Conservation (phyloP, 2,888 invertebrate species). For the Trissolcus japonicus region DNA sequence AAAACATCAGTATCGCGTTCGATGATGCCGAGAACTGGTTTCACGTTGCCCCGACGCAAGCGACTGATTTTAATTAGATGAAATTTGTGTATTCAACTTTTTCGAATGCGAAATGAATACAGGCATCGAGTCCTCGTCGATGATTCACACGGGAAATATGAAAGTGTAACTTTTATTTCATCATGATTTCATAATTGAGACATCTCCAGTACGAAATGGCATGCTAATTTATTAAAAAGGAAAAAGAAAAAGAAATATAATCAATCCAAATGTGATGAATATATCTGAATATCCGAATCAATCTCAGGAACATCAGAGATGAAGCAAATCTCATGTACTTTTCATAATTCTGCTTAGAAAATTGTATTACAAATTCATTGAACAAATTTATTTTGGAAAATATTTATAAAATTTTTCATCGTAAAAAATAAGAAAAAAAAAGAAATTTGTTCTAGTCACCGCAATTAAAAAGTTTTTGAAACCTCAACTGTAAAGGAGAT, state of each 20-base stretch:
- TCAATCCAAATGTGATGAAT: too few relatives aligned
- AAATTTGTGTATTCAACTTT: conserved; percentile 21
- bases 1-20: conserved; percentile 23
- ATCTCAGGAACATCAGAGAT: too few relatives aligned
- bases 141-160: conserved; percentile 35
- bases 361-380: neutral
- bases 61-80: conserved; percentile 37
- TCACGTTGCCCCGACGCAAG: conserved; percentile 24
- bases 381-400: too few relatives aligned
- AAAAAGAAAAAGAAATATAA: conserved; percentile 1
- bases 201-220: conserved; percentile 5
- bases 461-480: neutral
- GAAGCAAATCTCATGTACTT: too few relatives aligned
- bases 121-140: neutral
- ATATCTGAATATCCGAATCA: too few relatives aligned
- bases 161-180: conserved; percentile 11
- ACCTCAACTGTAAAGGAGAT: conserved; percentile 10
- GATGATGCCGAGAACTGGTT: conserved; percentile 37
- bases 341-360: too few relatives aligned
- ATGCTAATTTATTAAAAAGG: conserved; percentile 12
- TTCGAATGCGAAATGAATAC: conserved; percentile 24
- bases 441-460: conserved; percentile 1
- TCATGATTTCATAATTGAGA: conserved; percentile 24
- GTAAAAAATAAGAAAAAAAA: too few relatives aligned
- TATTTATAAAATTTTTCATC: too few relatives aligned